Base-by-base conservation (phyloP, 2,797 vertebrate species). In the Naso thynnoides region DNA sequence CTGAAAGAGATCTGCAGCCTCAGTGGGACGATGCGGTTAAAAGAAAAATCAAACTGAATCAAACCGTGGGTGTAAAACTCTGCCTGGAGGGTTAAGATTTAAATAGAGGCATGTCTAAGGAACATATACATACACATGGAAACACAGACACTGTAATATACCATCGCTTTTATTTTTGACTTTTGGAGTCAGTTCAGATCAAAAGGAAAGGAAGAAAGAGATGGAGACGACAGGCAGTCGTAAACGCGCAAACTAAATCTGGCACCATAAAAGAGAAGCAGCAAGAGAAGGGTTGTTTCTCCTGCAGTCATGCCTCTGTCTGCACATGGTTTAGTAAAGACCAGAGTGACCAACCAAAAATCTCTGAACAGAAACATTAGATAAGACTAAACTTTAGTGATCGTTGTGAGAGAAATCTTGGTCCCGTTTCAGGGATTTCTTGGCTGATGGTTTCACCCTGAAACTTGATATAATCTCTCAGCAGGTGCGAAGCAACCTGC, bases 1-100 rank as follows among this genome's bases (percentile, higher is more conserved):
- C 61, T 67, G 56, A 69, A 85, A 73, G 53, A 61, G 21, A 61
- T 53, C 26, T 63, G 41, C 39, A 73, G 21, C 36, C 68, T 65
- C 78, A 18, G 6, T 23, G 52, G 60, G 36, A 56, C 53, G 62
- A 58, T 6, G 5, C 31, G 70, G 52, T 71, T 73, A 23, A 60
- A 19, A 69, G 16, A 71, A 73, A 69, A 67, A 68, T 53, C 13
- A 67, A 15, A 73, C 70, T 67, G 66, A 67, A 63, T 57, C 24
- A 5, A 53, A 59, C 60, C 45, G 53, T 73, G 62, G 69, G 52
- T 1, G 50, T 16, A 55, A 63, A 78, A 71, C 36, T 64, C 50
- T 45, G 55, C 56, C 79, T 68, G 52, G 24, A 74, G 60, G 66
- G 24, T 50, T 15, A 2, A 55, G 41, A 78, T 36, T 41, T 72